These are phyloP conservation scores for Dyspetes luteomarginatus DNA, from an alignment of 2,888 invertebrate species.

Conservation along the genomic window DNA sequence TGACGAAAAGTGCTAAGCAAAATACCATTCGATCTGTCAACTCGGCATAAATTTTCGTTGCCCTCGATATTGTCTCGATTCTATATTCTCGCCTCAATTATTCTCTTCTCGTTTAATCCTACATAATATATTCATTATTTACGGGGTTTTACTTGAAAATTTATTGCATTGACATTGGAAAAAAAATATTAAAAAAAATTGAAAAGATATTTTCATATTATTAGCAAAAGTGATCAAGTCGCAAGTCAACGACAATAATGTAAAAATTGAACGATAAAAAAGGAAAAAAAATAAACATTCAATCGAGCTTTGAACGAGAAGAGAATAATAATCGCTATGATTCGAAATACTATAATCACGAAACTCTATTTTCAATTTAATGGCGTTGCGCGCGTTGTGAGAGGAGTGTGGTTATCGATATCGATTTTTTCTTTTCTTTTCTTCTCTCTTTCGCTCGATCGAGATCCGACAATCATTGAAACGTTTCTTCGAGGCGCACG, in stretches of 20 bases:
- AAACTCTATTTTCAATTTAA: slow-evolving; percentile 3
- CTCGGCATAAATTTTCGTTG: slow-evolving; percentile 53
- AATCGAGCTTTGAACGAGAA: background rate
- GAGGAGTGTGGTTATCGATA: slow-evolving; percentile 17
- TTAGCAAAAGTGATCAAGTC: too few relatives aligned
- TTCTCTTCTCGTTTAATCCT: background rate
- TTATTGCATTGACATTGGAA: too few relatives aligned
- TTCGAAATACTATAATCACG: slow-evolving; percentile 3
- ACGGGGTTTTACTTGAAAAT: background rate
- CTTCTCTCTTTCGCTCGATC: too few relatives aligned
- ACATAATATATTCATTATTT: background rate
- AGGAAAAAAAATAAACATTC: background rate
- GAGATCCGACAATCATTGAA: slow-evolving; percentile 5
- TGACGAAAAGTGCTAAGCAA: slow-evolving; percentile 65
- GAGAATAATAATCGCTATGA: background rate
- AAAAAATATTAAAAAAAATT: too few relatives aligned
- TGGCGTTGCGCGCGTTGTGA: slow-evolving; percentile 12
- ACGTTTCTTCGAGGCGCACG: slow-evolving; percentile 1
- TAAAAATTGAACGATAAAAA: too few relatives aligned
- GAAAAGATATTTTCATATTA: too few relatives aligned
- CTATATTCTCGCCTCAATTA: background rate
- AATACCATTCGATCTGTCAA: slow-evolving; percentile 71
- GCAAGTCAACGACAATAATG: too few relatives aligned
- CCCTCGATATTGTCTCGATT: background rate
- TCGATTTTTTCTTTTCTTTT: slow-evolving; percentile 1